Conservation (phyloP, 2,113 vertebrate genomes). For the Tragelaphus scriptus region DNA sequence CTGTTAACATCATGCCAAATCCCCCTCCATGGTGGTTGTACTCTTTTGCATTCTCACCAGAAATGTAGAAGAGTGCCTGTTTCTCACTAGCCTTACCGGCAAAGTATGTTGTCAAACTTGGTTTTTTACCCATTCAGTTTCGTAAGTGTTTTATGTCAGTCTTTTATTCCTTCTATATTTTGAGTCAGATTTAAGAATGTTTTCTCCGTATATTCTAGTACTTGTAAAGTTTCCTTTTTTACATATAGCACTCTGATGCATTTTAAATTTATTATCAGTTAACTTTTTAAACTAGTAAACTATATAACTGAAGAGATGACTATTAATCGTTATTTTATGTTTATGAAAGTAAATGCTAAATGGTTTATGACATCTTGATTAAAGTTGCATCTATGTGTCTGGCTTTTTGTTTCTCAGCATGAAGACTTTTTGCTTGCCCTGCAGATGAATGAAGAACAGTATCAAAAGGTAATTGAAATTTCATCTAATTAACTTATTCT, state of each 20-base stretch:
- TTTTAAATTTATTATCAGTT: not conserved
- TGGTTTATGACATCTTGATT: not conserved
- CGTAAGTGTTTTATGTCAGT: not conserved
- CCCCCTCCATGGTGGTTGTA: not conserved
- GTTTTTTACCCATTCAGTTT: not conserved
- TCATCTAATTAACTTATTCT: constrained; percentile 11
- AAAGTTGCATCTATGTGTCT: not conserved
- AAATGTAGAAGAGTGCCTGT: not conserved
- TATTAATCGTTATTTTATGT: not conserved
- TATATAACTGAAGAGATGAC: not conserved
- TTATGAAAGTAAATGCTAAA: constrained; percentile 2
- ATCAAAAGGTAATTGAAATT: constrained; percentile 88
- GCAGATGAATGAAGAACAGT: constrained; percentile 98
- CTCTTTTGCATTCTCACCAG: not conserved
- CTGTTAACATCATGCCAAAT: not conserved
- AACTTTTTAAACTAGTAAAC: not conserved
- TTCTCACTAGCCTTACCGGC: not conserved
- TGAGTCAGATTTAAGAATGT: not conserved
- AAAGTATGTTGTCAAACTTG: not conserved
- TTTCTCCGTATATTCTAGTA: not conserved
- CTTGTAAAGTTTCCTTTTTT: not conserved
- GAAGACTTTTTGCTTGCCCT: constrained; percentile 96
- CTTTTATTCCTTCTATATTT: not conserved
- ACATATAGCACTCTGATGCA: not conserved
- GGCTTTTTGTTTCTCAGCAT: constrained; percentile 82